These are phyloP conservation scores for Apamea epomidion DNA, from an alignment of 2,888 invertebrate genomes.

Conservation along the genomic window DNA sequence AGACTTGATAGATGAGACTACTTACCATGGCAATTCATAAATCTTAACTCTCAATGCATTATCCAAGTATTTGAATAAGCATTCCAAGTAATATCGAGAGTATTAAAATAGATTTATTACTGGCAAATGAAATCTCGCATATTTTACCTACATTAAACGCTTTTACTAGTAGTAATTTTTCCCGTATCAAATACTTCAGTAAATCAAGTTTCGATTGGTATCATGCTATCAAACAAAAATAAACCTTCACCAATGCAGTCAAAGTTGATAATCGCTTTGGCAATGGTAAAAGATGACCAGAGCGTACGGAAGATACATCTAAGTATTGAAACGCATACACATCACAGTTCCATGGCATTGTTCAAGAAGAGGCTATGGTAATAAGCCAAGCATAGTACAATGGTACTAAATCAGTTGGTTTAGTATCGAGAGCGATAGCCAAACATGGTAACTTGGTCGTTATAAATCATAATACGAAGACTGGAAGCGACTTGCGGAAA, in stretches of 20 bases:
- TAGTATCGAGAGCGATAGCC: slow-evolving; percentile 77
- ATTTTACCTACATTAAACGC: slow-evolving; percentile 40
- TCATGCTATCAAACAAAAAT: background rate
- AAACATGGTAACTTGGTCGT: slow-evolving; percentile 78
- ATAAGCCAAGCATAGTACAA: slow-evolving; percentile 73
- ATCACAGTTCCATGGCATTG: slow-evolving; percentile 59
- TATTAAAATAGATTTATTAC: slow-evolving; percentile 51
- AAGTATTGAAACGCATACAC: slow-evolving; percentile 34
- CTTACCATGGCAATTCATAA: slow-evolving; percentile 27
- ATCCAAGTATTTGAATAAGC: slow-evolving; percentile 37
- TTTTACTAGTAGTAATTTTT: slow-evolving; percentile 32
- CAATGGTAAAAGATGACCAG: background rate
- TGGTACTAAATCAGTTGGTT: slow-evolving; percentile 80
- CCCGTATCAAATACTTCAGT: slow-evolving; percentile 28
- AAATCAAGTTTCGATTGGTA: slow-evolving; percentile 42
- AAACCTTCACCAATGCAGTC: background rate
- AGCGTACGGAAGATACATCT: slow-evolving; percentile 32
- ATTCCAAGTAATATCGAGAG: slow-evolving; percentile 30
- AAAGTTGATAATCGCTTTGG: slow-evolving; percentile 35
- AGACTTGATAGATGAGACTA: slow-evolving; percentile 22
- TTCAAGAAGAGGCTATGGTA: slow-evolving; percentile 74
- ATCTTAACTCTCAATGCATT: slow-evolving; percentile 26
- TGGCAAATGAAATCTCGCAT: slow-evolving; percentile 29
- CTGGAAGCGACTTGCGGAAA: slow-evolving; percentile 72
- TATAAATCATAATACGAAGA: slow-evolving; percentile 80